Evolutionary conservation across 2,797 vertebrate species (phyloP), one percentile per base, ranked within the genome.

Genomic region (Gymnoscopelus braueri): DNA sequence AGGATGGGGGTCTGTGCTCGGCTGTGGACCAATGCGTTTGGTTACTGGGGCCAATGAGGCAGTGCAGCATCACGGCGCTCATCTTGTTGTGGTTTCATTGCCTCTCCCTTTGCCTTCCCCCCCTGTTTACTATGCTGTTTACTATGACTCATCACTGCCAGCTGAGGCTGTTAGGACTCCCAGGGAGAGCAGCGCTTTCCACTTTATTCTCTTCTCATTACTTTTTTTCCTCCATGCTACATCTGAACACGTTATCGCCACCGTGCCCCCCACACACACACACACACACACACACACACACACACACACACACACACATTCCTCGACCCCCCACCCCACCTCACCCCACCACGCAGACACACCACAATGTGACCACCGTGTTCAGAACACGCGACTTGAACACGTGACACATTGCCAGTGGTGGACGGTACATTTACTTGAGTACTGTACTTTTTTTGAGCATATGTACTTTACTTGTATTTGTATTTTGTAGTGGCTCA

Each of bases 91-190:
- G 4, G 65, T 75, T 54, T 77, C 48, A 23, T 69, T 78, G 4
- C n/a, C 60, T 51, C 65, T 48, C 39, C 35, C 35, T 50, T 14
- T 70, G 26, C 5, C 57, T 65, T 71, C 60, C 51, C 72, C 63
- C 69, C 52, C 65, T 84, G 62, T 66, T 70, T 24, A 11, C 24
- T 68, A 67, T 76, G 65, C 63, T 65, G 60, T 75, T 78, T 78
- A 55, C 53, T 59, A 52, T 19, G 71, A 75, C 63, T 60, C 58
- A 69, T 81, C 82, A 80, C 71, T 63, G 35, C 67, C 77, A 80
- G 82, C 67, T n/a, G 78, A 78, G 74, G 77, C 66, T 58, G 82
- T 81, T 83, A 77, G 81, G 67, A 60, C 79, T 84, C 87, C 80
- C 75, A 63, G 67, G 66, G 80, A 72, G 82, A 70, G 69, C 51